These are phyloP conservation scores for Alviniconcha strummeri DNA, from an alignment of 2,888 invertebrate genomes.

Conservation along the genomic window DNA sequence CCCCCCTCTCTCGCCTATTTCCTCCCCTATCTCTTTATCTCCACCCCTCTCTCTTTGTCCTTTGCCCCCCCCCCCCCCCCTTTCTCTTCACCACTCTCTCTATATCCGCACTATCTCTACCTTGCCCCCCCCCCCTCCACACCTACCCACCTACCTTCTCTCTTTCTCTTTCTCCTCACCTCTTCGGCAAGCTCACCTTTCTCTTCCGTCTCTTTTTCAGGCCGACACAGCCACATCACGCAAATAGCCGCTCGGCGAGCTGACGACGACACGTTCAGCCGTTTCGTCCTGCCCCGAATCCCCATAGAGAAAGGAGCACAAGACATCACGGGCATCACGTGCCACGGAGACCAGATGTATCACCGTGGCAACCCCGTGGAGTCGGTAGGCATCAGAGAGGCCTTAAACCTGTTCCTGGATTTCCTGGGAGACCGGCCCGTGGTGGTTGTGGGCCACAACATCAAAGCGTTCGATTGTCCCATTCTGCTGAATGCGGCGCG, in stretches of 20 bases:
- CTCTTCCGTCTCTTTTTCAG: background rate
- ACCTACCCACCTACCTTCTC: too few relatives aligned
- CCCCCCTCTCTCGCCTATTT: too few relatives aligned
- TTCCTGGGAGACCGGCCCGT: background rate
- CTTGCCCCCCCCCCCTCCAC: too few relatives aligned
- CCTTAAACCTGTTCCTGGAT: background rate
- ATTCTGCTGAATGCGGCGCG: background rate
- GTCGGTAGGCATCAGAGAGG: background rate
- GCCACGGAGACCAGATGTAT: background rate
- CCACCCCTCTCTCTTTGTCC: too few relatives aligned
- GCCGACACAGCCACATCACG: background rate
- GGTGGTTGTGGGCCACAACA: conserved; percentile 12
- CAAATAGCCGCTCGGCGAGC: background rate
- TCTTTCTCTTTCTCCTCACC: too few relatives aligned
- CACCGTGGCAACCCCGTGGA: background rate
- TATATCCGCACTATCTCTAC: too few relatives aligned
- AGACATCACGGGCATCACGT: background rate
- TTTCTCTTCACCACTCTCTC: too few relatives aligned
- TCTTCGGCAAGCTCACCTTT: too few relatives aligned
- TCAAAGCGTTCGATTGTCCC: background rate
- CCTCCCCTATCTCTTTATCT: too few relatives aligned
- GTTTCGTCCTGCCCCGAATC: background rate
- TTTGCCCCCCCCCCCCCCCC: too few relatives aligned
- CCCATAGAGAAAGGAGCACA: background rate
- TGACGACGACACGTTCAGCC: background rate